Evolutionary conservation across 2,113 vertebrate species (phyloP), one percentile per base, ranked within the genome.

Genomic region (Chascanopsetta lugubris): DNA sequence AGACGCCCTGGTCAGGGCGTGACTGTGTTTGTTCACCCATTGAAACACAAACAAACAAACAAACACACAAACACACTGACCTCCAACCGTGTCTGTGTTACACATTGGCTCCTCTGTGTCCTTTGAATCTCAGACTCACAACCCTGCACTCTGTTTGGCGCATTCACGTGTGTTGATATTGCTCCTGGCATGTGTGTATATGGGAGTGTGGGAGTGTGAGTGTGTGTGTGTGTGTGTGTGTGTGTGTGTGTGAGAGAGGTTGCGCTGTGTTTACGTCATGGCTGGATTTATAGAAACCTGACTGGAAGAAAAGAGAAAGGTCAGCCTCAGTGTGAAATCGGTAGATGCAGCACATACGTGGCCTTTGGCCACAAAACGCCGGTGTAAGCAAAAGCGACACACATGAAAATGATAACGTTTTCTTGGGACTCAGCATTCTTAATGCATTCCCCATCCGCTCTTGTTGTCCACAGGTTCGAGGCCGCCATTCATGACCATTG

Each of bases 21-120:
- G 83, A 77, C 79, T 79, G 56, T 69, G 77, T 84, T 83, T 82
- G 81, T 80, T 84, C 73, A 69, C 61, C 58, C 58, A 26, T 69
- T 82, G 66, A 43, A 57, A 69, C 60, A 55, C 66, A 63, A 43
- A 74, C 72, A 74, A 53, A 53, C 60, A 51, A 3, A 48, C 25
- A 29, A 51, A 51, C 11, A 22, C 63, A 53, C 66, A 24, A 20
- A 60, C 36, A 77, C 49, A 46, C 61, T 1, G 48, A 58, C 63
- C 45, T 69, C 32, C 65, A n/a, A 43, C 26, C 18, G 66, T 51
- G 46, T 56, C 54, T 54, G 47, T 55, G 50, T 56, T 5, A 47
- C 51, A 80, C 61, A 80, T 54, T 46, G 49, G 8, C 60, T 68
- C 36, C 54, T 63, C 61, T 82, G 67, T 80, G 47, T 54, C 63